Evolutionary conservation across 2,888 invertebrate genomes (phyloP).

Genomic region (Altica lythri): DNA sequence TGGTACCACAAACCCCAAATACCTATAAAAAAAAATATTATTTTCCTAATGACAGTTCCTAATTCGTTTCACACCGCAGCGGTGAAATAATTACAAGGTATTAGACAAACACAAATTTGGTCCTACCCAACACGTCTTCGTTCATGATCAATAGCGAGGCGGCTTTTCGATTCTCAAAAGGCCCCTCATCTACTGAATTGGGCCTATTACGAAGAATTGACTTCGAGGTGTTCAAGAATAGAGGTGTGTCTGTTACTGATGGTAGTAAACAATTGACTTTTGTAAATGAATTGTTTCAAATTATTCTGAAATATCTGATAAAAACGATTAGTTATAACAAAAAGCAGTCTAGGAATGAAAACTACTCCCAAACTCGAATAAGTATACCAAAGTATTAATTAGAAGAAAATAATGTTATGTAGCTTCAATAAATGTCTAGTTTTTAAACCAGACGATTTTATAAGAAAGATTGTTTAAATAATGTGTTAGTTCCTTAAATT

Average conservation of each 20-base stretch:
- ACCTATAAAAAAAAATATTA: slow-evolving; percentile 7
- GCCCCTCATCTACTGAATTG: slow-evolving; percentile 25
- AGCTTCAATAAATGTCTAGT: too few relatives aligned
- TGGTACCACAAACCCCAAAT: slow-evolving; percentile 11
- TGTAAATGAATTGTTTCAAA: too few relatives aligned
- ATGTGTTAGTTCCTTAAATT: too few relatives aligned
- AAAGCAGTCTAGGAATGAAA: too few relatives aligned
- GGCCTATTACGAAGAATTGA: slow-evolving; percentile 22
- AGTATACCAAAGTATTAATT: too few relatives aligned
- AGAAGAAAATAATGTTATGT: too few relatives aligned
- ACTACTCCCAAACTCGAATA: too few relatives aligned
- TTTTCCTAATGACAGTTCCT: slow-evolving; percentile 16
- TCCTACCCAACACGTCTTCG: slow-evolving; percentile 24
- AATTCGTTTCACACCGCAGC: slow-evolving; percentile 31
- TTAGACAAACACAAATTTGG: slow-evolving; percentile 28
- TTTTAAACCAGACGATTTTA: too few relatives aligned
- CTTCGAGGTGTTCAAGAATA: slow-evolving; percentile 1
- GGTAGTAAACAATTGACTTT: too few relatives aligned
- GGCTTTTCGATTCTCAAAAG: slow-evolving; percentile 22
- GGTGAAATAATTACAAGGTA: slow-evolving; percentile 33
- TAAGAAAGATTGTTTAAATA: too few relatives aligned
- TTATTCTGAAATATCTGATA: too few relatives aligned
- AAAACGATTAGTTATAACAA: too few relatives aligned
- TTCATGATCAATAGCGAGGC: slow-evolving; percentile 21
- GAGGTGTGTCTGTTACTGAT: slow-evolving; percentile 19